A percentile compares a stretch with the other conserved stretches of the same genome.
These are phyloP conservation scores for Uropetala carovei DNA, from an alignment of 2,888 invertebrate genomes.

Conservation along the genomic window DNA sequence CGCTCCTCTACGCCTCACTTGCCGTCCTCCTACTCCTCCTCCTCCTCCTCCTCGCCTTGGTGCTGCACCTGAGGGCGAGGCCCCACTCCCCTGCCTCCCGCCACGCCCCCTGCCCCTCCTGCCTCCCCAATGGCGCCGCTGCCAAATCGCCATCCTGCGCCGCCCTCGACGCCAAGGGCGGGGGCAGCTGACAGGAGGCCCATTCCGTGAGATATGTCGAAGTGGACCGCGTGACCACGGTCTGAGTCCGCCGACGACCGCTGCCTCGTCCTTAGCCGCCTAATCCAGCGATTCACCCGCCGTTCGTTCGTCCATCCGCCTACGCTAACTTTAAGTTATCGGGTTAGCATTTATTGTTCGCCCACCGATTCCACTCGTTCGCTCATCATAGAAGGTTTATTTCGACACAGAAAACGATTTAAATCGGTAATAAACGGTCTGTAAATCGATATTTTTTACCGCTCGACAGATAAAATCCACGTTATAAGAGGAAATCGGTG, in stretches of 20 bases:
- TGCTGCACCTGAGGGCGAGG: constrained; percentile 58
- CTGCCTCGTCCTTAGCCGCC: neutral
- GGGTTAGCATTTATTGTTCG: neutral
- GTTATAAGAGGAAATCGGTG: no score
- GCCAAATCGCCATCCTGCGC: constrained; percentile 80
- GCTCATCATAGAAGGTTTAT: neutral
- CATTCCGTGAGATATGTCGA: constrained; percentile 96
- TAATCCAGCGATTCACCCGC: no score
- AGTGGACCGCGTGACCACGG: constrained; percentile 92
- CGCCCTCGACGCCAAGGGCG: constrained; percentile 90
- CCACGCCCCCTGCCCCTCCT: constrained; percentile 80
- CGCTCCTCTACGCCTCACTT: constrained; percentile 48
- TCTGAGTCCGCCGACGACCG: constrained; percentile 82
- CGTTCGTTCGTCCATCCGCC: neutral
- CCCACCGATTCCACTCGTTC: no score
- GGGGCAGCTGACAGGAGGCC: constrained; percentile 97
- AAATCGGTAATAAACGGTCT: no score
- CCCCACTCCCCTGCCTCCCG: constrained; percentile 82
- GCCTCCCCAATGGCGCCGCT: constrained; percentile 85
- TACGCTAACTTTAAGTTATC: neutral
- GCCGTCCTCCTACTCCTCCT: constrained; percentile 82
- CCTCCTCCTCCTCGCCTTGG: constrained; percentile 82
- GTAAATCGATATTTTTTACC: no score
- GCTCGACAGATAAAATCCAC: no score
- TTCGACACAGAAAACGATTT: no score